Evolutionary conservation across 2,888 invertebrate genomes (phyloP), one percentile per base, ranked within the genome.

Genomic region (Drosophila limbata): DNA sequence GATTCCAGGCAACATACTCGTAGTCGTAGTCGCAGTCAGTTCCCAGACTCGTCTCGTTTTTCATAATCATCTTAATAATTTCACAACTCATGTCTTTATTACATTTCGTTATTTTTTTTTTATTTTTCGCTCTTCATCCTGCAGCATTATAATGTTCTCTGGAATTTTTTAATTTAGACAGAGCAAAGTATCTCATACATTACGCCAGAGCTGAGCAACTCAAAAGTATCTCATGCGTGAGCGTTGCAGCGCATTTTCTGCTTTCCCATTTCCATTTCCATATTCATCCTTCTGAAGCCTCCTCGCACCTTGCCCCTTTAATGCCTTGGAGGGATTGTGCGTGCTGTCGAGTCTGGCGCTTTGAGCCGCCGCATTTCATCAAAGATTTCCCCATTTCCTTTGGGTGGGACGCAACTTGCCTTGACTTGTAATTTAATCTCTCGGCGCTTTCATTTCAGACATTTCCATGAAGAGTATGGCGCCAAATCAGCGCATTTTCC

Each of bases 11-110:
- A 25, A 25, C 25, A 25, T 25, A 25, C 25, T 25, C 25, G 21
- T 21, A 21, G 21, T 21, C 21, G 21, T 21, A 21, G 21, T 21
- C 21, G 25, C 25, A 25, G 25, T 51, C 51, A 37, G 51, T 15
- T 53, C 21, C 33, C 51, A 31, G 48, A 60, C 71, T 68, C 37
- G 53, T 65, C 61, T 69, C 69, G 62, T 69, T 79, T 73, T 73
- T 73, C 88, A 79, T 83, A 88, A 83, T 85, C 85, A 85, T 83
- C 82, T 83, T 83, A 85, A 88, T 83, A 88, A 83, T 85, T 83
- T 77, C 85, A 76, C 69, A 83, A 83, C 88, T 88, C 82, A 88
- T 88, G 83, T 83, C 82, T 83, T 83, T 83, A 85, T 85, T 85
- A 83, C 86, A 83, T 88, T 88, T 76, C 60, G 45, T 10, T 55